These are phyloP conservation scores for Amphiduros pacificus DNA, from an alignment of 2,888 invertebrate genomes.

Conservation along the genomic window DNA sequence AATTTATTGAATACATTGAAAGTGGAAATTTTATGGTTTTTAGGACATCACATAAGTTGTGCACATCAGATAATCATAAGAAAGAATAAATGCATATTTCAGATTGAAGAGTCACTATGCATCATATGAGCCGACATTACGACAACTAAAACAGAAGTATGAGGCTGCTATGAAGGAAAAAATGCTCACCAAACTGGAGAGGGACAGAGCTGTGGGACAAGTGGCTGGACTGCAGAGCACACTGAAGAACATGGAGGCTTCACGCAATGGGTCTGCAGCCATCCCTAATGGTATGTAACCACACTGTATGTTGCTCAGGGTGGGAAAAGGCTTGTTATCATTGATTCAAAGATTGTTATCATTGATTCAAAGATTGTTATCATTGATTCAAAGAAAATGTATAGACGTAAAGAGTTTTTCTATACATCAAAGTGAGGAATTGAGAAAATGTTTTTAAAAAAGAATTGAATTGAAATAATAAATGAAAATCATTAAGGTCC, in stretches of 20 bases:
- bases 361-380: too few relatives aligned
- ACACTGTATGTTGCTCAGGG: too few relatives aligned
- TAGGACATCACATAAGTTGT: not conserved
- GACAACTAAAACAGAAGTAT: constrained; percentile 57
- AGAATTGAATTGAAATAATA: too few relatives aligned
- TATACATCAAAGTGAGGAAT: too few relatives aligned
- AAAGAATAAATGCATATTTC: not conserved
- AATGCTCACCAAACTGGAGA: constrained; percentile 57
- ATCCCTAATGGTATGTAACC: too few relatives aligned
- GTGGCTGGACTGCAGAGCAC: constrained; percentile 53
- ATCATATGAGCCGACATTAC: constrained; percentile 57
- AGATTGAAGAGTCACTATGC: constrained; percentile 57
- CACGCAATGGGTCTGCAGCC: constrained; percentile 7
- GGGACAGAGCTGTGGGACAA: constrained; percentile 58
- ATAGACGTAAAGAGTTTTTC: too few relatives aligned
- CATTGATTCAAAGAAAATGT: too few relatives aligned
- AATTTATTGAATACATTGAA: too few relatives aligned
- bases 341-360: too few relatives aligned
- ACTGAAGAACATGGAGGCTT: constrained; percentile 40
- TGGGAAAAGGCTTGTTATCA: too few relatives aligned
- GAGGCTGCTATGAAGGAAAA: constrained; percentile 60
- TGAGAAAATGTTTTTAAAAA: too few relatives aligned
- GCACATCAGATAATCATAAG: not conserved
- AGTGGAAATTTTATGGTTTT: not conserved
- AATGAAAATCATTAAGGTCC: too few relatives aligned